Conservation (phyloP, 2,888 invertebrate species). For the Protophormia terraenovae region DNA sequence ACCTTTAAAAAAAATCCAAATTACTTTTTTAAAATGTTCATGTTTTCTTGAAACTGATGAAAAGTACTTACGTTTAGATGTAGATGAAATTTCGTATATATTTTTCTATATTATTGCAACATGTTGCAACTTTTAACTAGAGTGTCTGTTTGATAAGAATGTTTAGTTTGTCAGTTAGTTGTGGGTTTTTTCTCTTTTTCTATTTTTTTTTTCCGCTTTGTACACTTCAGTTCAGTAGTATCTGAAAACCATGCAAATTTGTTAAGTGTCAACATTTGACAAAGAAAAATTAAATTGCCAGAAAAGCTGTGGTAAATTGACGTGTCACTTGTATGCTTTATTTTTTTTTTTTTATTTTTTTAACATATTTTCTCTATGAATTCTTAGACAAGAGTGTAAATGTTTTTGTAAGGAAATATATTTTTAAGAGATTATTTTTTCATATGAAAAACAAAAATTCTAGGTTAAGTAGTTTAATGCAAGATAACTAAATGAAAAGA, state of each 20-base stretch:
- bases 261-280: constrained; percentile 66
- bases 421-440: no score
- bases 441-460: no score
- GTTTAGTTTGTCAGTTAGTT: constrained; percentile 10
- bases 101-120: constrained; percentile 27
- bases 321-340: constrained; percentile 54
- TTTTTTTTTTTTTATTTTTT: not conserved
- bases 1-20: not conserved
- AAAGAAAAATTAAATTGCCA: constrained; percentile 64
- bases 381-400: not conserved
- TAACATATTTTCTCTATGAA: not conserved
- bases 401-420: not conserved
- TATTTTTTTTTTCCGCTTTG: constrained; percentile 21
- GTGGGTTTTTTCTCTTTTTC: not conserved
- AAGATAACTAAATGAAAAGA: no score
- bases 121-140: constrained; percentile 43
- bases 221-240: no score
- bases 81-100: not conserved
- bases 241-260: constrained; percentile 66
- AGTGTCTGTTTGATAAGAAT: not conserved
- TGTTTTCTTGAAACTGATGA: not conserved
- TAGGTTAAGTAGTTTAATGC: no score
- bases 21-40: not conserved
- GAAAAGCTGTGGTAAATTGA: constrained; percentile 64
- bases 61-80: not conserved